Base-by-base conservation (phyloP, 2,113 vertebrate species). In the Elephantulus edwardii region DNA sequence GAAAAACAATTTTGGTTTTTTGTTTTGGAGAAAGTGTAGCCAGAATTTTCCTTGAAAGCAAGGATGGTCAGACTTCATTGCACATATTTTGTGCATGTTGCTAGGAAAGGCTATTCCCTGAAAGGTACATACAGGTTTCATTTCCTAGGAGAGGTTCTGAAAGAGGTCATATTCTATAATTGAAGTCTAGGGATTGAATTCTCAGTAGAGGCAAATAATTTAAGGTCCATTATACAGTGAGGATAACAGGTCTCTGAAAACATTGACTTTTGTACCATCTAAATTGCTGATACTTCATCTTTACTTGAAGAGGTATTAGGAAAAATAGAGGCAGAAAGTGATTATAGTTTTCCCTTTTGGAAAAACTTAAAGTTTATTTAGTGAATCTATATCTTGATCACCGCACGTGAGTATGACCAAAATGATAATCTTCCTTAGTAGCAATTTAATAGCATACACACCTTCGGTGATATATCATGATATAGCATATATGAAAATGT, bases 291-390 rank as follows among this genome's bases (percentile, higher is more conserved):
- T 42, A 12, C 17, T 72, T 71, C n/a, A 7, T 48, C 3, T 52
- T 56, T 56, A 44, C n/a, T 33, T 1, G 7, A 90, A 82, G 50
- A 44, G 42, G 33, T 1, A 50, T 12, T 68, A 62, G 30, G 9
- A 35, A 50, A 48, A 2, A 2, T 1, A 7, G 30, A 0, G 10
- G n/a, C 5, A 42, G 1, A 46, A 17, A 54, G 13, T 64, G 56
- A 52, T 14, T 22, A 10, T 44, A 6, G 3, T 22, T 20, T 76
- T 82, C 48, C 19, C 24, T 8, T n/a, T n/a, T 77, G 20, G 14
- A 83, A 46, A 38, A 60, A 22, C 6, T 17, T n/a, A n/a, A 50
- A 28, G 19, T 10, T 44, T 40, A 13, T 0, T 22, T 0, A 14
- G 19, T 40, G 19, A 62, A 35, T 62, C 20, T 50, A 30, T 3